A percentile compares a stretch with the other conserved stretches of the same genome.
Conservation (phyloP, 2,113 vertebrate species). For the Aptenodytes forsteri region DNA sequence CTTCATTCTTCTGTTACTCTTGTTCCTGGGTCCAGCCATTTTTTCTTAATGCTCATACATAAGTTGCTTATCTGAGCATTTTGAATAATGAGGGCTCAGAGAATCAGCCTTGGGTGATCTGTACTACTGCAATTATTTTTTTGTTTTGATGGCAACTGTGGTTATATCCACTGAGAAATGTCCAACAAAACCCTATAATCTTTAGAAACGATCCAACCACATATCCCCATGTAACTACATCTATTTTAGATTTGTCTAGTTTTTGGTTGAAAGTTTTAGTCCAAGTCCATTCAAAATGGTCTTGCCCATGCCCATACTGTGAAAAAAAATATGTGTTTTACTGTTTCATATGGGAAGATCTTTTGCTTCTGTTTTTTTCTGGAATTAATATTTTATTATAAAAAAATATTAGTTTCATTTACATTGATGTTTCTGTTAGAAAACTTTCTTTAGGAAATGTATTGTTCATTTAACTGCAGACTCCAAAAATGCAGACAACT, state of each 20-base stretch:
- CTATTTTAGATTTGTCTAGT: background rate
- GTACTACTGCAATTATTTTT: background rate
- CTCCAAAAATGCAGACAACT: background rate
- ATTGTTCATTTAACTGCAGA: background rate
- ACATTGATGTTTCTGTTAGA: background rate
- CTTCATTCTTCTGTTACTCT: background rate
- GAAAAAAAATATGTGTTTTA: background rate
- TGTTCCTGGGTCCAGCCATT: rapidly evolving
- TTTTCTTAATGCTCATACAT: background rate
- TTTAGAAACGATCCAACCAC: background rate
- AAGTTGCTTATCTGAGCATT: background rate
- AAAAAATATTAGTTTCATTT: background rate
- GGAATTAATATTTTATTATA: background rate
- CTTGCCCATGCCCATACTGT: background rate
- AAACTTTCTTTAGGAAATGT: background rate
- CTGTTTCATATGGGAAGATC: background rate
- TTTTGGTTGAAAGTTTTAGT: background rate
- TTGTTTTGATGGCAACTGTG: background rate
- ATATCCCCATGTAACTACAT: background rate
- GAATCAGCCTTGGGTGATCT: background rate
- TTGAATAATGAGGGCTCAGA: background rate
- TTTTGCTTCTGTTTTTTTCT: background rate
- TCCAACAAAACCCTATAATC: background rate
- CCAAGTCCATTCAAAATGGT: background rate
- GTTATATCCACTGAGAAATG: background rate